Conservation (phyloP, 2,797 vertebrate genomes). For the Melanotaenia nigrans region DNA sequence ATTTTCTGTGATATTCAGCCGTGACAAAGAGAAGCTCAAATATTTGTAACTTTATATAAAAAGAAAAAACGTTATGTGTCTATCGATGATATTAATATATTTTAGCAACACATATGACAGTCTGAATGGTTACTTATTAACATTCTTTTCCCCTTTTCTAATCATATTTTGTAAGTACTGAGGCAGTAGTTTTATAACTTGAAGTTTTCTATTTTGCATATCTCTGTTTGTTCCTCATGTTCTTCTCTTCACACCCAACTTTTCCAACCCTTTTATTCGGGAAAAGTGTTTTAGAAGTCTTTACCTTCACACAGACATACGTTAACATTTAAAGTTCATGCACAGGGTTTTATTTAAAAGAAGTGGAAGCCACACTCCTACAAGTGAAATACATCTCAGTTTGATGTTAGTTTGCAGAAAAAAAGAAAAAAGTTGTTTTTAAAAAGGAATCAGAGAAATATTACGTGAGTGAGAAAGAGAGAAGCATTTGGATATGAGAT, state of each 20-base stretch:
- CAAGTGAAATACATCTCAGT: not conserved
- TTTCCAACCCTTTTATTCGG: not conserved
- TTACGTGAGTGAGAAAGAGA: slow-evolving; percentile 18
- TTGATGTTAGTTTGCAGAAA: not conserved
- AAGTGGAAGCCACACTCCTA: not conserved
- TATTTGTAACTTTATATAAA: slow-evolving; percentile 1
- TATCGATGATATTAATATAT: not conserved
- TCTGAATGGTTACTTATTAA: too few relatives aligned
- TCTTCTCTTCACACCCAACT: not conserved
- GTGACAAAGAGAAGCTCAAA: not conserved
- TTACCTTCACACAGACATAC: too few relatives aligned
- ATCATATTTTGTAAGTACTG: not conserved
- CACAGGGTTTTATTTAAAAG: not conserved
- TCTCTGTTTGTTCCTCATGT: not conserved
- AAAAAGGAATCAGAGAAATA: not conserved
- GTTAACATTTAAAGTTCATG: too few relatives aligned
- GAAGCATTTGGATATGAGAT: slow-evolving; percentile 1
- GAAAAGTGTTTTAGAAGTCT: not conserved
- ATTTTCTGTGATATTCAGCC: not conserved
- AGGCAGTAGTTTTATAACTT: not conserved
- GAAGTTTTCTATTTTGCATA: not conserved
- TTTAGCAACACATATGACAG: not conserved
- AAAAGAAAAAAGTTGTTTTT: slow-evolving; percentile 6
- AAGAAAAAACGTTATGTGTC: not conserved
- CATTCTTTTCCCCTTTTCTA: not conserved